Base-by-base conservation (phyloP, 1,140 invertebrate species). In the Drosophila pectinifera region DNA sequence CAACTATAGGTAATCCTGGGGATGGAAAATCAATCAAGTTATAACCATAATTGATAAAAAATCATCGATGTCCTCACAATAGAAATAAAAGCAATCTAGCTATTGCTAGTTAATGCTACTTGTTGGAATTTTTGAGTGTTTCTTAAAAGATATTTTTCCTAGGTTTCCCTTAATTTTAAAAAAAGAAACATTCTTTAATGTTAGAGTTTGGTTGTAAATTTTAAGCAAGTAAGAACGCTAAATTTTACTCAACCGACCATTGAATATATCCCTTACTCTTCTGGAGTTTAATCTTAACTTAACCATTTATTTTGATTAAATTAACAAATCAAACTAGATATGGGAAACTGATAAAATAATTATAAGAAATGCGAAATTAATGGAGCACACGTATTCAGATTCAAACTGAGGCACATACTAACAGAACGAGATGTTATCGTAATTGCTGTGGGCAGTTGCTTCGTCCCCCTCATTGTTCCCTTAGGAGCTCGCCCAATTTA, bases 1-100 rank as follows among this genome's bases (percentile, higher is more conserved):
- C 13, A 51, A 43, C 18, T 24, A 26, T 57, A 20, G 14, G 73
- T 58, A 76, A 58, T 75, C 73, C 61, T 58, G 18, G n/a, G 31
- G 16, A 67, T 76, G 36, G 39, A 65, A 57, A 65, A 65, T 57
- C 59, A 53, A 75, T 75, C 59, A 67, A 45, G 11, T 10, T 55
- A n/a, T n/a, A 20, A 68, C 7, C 11, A 11, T 36, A 68, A 45
- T 38, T 45, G n/a, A 16, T 31, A 1, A 45, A 26, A 16, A 36
- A 31, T 45, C 14, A n/a, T 7, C 11, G 3, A 18, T 26, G 18
- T 20, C 1, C 14, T 20, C 5, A 28, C 24, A 7, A 34, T 58
- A 14, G 3, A 24, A 63, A 22, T 22, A 11, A 13, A 20, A n/a
- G 18, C 0, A 20, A 16, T 41, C 14, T 1, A 22, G 13, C 6